Conservation (phyloP, 2,797 vertebrate genomes). For the Xiphorhynchus erythropygius region DNA sequence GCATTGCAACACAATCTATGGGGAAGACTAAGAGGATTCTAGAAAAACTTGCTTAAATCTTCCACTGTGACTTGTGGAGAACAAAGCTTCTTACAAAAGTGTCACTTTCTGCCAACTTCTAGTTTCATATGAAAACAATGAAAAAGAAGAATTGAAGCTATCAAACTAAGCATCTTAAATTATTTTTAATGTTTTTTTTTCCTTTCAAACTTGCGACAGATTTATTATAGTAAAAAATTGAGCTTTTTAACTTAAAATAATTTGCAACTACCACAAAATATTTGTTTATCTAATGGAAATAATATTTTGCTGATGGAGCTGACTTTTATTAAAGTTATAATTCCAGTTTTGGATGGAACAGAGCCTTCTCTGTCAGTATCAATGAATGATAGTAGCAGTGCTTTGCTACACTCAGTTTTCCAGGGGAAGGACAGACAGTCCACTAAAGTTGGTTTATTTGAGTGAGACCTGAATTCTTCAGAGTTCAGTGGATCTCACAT, state of each 20-base stretch:
- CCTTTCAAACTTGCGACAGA: neutral
- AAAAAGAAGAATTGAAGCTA: neutral
- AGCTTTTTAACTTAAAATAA: neutral
- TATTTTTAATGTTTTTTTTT: neutral
- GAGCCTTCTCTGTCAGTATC: neutral
- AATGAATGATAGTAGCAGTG: neutral
- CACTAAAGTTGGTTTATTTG: neutral
- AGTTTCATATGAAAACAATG: neutral
- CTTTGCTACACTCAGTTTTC: neutral
- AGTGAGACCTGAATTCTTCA: neutral
- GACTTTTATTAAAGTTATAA: neutral
- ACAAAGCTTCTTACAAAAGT: neutral
- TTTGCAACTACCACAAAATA: neutral
- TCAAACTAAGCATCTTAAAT: neutral
- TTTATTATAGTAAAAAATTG: neutral
- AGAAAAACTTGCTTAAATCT: neutral
- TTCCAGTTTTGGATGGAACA: neutral
- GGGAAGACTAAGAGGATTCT: neutral
- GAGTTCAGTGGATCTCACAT: neutral
- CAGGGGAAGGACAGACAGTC: neutral
- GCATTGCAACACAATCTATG: neutral
- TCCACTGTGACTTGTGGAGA: neutral
- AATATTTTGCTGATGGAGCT: neutral
- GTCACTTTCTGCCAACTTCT: neutral
- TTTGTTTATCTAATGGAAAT: neutral